Base-by-base conservation (phyloP, 1,140 invertebrate species). In the Tetramorium parvispinum region DNA sequence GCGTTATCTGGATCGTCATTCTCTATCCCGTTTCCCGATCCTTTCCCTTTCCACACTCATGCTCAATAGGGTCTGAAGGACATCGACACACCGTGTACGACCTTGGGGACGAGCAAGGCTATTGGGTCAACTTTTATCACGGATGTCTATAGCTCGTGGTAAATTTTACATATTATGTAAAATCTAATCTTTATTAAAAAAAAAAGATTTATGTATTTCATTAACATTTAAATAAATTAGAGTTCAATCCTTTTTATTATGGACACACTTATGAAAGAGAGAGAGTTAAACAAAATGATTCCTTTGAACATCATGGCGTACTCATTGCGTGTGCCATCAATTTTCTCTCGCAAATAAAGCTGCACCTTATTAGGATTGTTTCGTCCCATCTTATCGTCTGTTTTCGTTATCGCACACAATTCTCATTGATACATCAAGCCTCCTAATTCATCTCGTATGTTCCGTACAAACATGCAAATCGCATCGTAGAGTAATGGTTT, bases 401-500 rank as follows among this genome's bases (percentile, higher is more conserved):
- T 73, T 24, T 32, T 21, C 46, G 13, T 27, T n/a, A 71, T 59
- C 66, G 66, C 76, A 24, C 46, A 40, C 16, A 81, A 53, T 32
- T 81, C 53, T 73, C 40, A 82, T 82, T 82, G 66, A 82, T 82
- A 70, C 66, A 57, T 82, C 66, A 85, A 86, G 63, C 37, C 76
- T 57, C 59, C 68, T 85, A 61, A 65, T 85, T 55, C 81, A 71
- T 87, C 32, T 51, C 49, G 46, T 59, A 32, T 51, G 46, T 65
- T 53, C 18, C n/a, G 46, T 61, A 71, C 24, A 37, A 57, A 46
- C n/a, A 21, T 57, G 27, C 75, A 27, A 63, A 66, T 37, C 4
- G 11, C 37, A 53, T 16, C 10, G 55, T 68, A 76, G 70, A 78
- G 75, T 91, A 90, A 88, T 87, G 83, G 85, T 82, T 73, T 81